A percentile compares a stretch with the other conserved stretches of the same genome.
Conservation (phyloP, 1,140 invertebrate species). For the Neodiprion lecontei region DNA sequence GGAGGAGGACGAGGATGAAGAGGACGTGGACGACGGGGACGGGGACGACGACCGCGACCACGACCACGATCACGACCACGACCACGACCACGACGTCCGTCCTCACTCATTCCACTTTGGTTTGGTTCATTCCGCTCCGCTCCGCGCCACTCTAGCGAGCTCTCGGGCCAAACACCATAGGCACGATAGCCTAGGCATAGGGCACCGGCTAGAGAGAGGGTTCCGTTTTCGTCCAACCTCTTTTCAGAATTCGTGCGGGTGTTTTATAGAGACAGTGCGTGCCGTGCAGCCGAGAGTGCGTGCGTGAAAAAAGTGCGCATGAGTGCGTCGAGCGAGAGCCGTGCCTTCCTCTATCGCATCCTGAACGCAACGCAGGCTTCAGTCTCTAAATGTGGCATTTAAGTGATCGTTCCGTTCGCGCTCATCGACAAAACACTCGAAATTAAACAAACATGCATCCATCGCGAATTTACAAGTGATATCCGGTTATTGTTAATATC, state of each 20-base stretch:
- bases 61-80: neutral
- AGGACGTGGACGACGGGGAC: conserved; percentile 1
- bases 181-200: neutral
- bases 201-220: conserved; percentile 13
- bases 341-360: conserved; percentile 12
- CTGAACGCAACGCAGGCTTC: conserved; percentile 20
- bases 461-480: neutral
- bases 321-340: conserved; percentile 25
- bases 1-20: neutral
- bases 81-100: conserved; percentile 1
- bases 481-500: neutral
- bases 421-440: conserved; percentile 13
- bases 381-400: conserved; percentile 37
- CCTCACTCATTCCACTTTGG: conserved; percentile 4
- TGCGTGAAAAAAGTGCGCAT: conserved; percentile 36
- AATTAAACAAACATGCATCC: neutral
- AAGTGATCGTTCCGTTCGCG: conserved; percentile 29
- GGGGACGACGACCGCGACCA: conserved; percentile 1
- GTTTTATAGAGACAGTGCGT: conserved; percentile 49
- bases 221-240: conserved; percentile 45
- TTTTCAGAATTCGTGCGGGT: conserved; percentile 56
- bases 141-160: neutral
- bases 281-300: conserved; percentile 32
- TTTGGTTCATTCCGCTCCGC: neutral
- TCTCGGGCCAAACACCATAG: neutral